Evolutionary conservation across 1,140 invertebrate species (phyloP), one percentile per base, ranked within the genome.

Genomic region (Venustaconcha ellipsiformis): DNA sequence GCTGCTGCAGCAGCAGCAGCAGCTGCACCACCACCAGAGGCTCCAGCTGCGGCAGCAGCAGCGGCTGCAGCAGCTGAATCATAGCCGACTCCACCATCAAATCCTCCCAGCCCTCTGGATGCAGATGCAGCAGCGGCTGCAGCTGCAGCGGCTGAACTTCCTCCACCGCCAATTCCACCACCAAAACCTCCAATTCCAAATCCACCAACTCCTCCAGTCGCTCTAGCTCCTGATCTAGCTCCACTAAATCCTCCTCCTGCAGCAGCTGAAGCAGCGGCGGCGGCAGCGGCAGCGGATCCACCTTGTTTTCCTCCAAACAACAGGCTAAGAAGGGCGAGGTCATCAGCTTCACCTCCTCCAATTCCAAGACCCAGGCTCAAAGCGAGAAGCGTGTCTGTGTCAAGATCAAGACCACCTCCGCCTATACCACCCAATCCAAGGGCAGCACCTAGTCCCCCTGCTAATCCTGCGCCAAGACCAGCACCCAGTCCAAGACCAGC

Each of bases 161-260:
- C 69, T 14, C 59, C 69, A 55, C 30, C 67, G 60, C 18, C 59
- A 18, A 70, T n/a, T 48, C 58, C 69, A 6, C 69, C 69, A n/a
- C 26, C 11, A 20, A 60, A 57, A 48, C 69, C 58, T n/a, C 26
- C 58, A 0, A 15, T 20, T 14, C 58, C 69, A 26, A 55, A 55
- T 15, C 18, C 67, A 70, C 18, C 59, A 18, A 70, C 14, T 48
- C 58, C 69, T 18, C 69, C 69, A n/a, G 69, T 56, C 3, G 17
- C 17, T n/a, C 60, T 23, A 48, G 63, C n/a, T 63, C 69, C 55
- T 3, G 69, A 56, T 48, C 58, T 59, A 14, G 59, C 69, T 14
- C 20, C 37, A 12, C 8, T 12, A 48, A 48, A 48, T 48, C 37
- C 6, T 11, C 37, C 37, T 48, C 37, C 37, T 12, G 4, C 37